Base-by-base conservation (phyloP, 2,113 vertebrate species). In the Pedetes capensis region DNA sequence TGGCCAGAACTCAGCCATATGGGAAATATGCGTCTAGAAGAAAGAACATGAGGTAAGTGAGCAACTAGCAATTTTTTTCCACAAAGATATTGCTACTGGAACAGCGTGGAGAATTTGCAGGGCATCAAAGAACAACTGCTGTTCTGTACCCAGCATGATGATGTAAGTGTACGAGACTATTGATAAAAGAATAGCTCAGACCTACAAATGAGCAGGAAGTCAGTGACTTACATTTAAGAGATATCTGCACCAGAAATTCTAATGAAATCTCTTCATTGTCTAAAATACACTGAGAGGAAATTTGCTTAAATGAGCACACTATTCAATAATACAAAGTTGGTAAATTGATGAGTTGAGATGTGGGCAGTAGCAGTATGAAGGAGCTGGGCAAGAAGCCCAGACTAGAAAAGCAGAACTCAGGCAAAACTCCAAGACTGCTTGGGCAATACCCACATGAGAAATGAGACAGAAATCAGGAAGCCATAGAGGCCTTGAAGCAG, bases 301-400 rank as follows among this genome's bases (percentile, higher is more conserved):
- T 83, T 91, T 87, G 87, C 53, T 86, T 82, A 89, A 94, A 51
- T 75, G 85, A 90, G 69, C 22, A 95, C 29, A 78, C 29, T 16
- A 25, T 86, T 96, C 51, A 76, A 34, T 81, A 78, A 92, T 59
- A 94, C 29, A 63, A 91, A 87, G 66, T 61, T 92, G 84, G 92
- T 84, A 87, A 59, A 74, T 42, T 85, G 92, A 85, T 87, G 93
- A 75, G 13, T 66, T 69, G 76, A 79, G 74, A 91, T 64, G 90
- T 97, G 51, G 94, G 87, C 80, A 87, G n/a, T 27, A 85, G 78
- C 49, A 63, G n/a, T 80, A 74, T 84, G 90, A 88, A 96, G 68
- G 72, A 82, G 61, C 37, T 44, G 92, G 95, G 78, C 96, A 96
- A 74, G 63, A 95, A 88, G 91, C 94, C 88, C 93, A 92, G 76